Percentiles rank a stretch among this genome's conserved stretches.
Conservation (phyloP, 53 echinoderm and acorn worm species). For the Apostichopus leukothele region DNA sequence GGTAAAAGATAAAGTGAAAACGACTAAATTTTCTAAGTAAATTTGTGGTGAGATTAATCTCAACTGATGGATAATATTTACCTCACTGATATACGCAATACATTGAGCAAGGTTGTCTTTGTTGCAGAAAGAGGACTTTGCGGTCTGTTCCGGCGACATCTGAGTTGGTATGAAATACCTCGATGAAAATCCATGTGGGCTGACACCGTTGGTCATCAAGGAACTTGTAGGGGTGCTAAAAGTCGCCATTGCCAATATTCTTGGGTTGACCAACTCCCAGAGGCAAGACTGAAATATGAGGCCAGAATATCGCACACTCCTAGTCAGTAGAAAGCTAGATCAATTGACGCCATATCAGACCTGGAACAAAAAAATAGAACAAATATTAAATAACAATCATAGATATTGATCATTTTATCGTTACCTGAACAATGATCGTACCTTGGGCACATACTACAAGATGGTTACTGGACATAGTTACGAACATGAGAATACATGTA, state of each 20-base stretch:
- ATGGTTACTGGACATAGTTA: too few species aligned
- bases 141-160: constrained; percentile 37
- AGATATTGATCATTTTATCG: too few species aligned
- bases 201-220: constrained; percentile 19
- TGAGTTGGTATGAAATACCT: constrained; percentile 32
- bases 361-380: not conserved
- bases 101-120: constrained; percentile 93
- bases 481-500: too few species aligned
- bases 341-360: not conserved
- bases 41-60: too few species aligned
- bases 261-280: not conserved
- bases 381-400: too few species aligned
- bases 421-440: too few species aligned
- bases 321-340: not conserved
- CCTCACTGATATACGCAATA: constrained; percentile 92
- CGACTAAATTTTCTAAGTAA: too few species aligned
- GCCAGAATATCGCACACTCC: not conserved
- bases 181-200: constrained; percentile 8
- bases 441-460: too few species aligned
- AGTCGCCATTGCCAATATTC: constrained; percentile 6
- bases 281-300: not conserved
- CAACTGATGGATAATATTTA: constrained; percentile 15
- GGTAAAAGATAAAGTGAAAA: too few species aligned
- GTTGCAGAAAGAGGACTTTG: constrained; percentile 80
- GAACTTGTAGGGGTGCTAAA: constrained; percentile 33